Evolutionary conservation across 2,113 vertebrate genomes (phyloP), one percentile per base, ranked within the genome.

Genomic region (Dipodomys spectabilis): DNA sequence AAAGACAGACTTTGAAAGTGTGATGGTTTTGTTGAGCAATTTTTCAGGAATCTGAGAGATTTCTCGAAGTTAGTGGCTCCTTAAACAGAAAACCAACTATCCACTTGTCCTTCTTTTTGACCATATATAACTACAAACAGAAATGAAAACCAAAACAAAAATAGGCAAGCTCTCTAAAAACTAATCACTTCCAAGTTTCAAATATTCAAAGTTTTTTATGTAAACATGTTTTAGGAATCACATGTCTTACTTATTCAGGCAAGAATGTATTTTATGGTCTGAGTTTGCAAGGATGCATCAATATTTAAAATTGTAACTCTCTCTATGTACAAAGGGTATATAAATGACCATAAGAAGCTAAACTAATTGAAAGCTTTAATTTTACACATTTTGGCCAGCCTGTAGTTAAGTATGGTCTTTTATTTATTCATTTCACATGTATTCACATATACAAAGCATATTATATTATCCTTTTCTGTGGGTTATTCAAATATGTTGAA

Each of bases 131-230:
- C 44, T 49, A 67, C 81, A 81, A 25, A 80, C 68, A 57, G 44
- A 95, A 84, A 45, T 60, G 28, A 23, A 85, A 88, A 94, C 71
- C 27, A 45, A 67, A 88, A 53, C 53, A 57, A 57, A 57, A 57
- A 16, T 16, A 27, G 32, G 20, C 12, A 81, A 39, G 8, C 6
- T 69, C 82, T 60, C 65, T 83, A 57, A 57, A 57, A 57, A 5
- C 18, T 32, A 68, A 62, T 12, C 67, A 65, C 77, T 68, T 39
- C 49, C 8, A 78, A 64, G 62, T 64, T 64, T 64, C 62, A 64
- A 64, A 20, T 64, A 25, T 81, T 82, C 39, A 39, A 71, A 30
- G 35, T 13, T 12, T 65, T 77, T 23, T 30, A 19, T 27, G 20
- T 75, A 81, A 85, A 80, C 62, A 65, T 88, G 35, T 62, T 71